Evolutionary conservation across 2,888 invertebrate genomes (phyloP).

Genomic region (Ashinkailepas kermadecensis): DNA sequence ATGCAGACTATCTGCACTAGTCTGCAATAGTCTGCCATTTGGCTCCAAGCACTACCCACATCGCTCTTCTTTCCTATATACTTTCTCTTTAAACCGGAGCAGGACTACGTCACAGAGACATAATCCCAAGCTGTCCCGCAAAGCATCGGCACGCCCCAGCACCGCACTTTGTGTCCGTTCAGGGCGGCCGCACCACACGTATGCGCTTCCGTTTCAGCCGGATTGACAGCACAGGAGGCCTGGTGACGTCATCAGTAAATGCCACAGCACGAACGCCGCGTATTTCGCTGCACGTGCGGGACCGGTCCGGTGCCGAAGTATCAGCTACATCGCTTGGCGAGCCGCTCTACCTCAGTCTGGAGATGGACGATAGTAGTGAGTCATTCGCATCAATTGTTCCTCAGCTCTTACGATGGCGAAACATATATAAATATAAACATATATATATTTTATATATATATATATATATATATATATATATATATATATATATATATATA

Average conservation of each 20-base stretch:
- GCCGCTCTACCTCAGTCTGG: conserved; percentile 56
- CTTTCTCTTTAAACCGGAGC: too few species aligned
- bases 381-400: neutral
- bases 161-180: neutral
- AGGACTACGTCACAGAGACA: too few species aligned
- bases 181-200: neutral
- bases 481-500: too few species aligned
- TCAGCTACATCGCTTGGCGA: conserved; percentile 61
- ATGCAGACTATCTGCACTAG: too few species aligned
- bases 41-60: neutral
- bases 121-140: too few species aligned
- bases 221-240: conserved; percentile 32
- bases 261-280: conserved; percentile 47
- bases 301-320: conserved; percentile 52
- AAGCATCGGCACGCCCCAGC: too few species aligned
- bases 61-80: too few species aligned
- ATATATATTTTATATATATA: too few species aligned
- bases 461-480: too few species aligned
- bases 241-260: conserved; percentile 43
- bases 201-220: neutral
- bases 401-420: too few species aligned
- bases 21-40: neutral
- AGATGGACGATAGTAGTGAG: conserved; percentile 50
- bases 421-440: too few species aligned
- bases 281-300: conserved; percentile 53